Evolutionary conservation across 2,797 vertebrate genomes (phyloP).

Genomic region (Oceanodroma leucorhoa): DNA sequence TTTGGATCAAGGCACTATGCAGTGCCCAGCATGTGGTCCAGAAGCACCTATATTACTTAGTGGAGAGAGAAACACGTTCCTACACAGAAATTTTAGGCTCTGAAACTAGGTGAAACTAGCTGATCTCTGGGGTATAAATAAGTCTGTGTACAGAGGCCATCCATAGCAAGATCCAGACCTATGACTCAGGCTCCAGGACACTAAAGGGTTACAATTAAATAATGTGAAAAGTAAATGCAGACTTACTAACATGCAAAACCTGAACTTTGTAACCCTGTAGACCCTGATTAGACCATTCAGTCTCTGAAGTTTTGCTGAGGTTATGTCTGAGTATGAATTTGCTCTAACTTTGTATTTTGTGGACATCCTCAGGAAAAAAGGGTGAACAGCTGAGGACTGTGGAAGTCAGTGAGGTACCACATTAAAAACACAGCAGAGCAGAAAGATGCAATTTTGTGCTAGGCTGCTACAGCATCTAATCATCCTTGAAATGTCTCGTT

Average conservation of each 20-base stretch:
- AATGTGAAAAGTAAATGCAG: not conserved
- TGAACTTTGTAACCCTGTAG: not conserved
- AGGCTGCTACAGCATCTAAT: conserved; percentile 27
- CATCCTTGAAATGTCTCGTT: conserved; percentile 44
- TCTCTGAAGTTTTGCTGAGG: not conserved
- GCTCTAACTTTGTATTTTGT: not conserved
- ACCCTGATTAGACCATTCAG: not conserved
- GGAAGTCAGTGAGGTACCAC: not conserved
- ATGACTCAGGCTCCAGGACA: not conserved
- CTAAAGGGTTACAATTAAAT: not conserved
- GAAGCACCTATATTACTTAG: not conserved
- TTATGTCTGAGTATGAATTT: not conserved
- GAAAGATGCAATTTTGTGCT: conserved; percentile 42
- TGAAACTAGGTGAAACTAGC: not conserved
- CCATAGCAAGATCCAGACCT: not conserved
- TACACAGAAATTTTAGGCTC: not conserved
- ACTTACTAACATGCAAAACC: not conserved
- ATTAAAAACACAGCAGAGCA: not conserved
- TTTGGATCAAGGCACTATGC: not conserved
- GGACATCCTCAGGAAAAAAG: not conserved
- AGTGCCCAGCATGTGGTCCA: not conserved
- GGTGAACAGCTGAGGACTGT: not conserved
- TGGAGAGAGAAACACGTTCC: not conserved
- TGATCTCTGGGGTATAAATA: not conserved
- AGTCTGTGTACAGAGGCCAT: not conserved